These are phyloP conservation scores for Piaya cayana DNA, from an alignment of 2,113 vertebrate genomes.

Conservation along the genomic window DNA sequence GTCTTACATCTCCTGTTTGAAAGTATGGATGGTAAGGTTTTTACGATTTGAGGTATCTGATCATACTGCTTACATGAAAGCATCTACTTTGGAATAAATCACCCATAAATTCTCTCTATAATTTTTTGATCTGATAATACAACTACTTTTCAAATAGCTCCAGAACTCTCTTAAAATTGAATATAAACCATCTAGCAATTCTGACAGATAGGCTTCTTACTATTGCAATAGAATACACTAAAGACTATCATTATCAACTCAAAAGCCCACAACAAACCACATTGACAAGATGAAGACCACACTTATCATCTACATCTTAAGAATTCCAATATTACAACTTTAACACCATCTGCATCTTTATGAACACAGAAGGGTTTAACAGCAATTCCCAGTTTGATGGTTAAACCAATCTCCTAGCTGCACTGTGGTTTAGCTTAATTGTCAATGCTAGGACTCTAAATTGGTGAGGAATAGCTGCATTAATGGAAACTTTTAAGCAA, in stretches of 20 bases:
- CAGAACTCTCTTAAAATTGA: not conserved
- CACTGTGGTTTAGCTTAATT: not conserved
- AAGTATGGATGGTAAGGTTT: not conserved
- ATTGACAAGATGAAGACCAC: not conserved
- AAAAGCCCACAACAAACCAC: not conserved
- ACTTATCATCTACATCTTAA: not conserved
- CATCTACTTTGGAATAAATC: not conserved
- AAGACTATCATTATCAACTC: not conserved
- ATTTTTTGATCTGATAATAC: not conserved
- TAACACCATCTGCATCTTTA: not conserved
- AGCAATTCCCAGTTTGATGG: not conserved
- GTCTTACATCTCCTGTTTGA: not conserved
- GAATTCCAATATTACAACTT: not conserved
- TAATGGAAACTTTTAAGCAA: not conserved
- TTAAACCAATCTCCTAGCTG: not conserved
- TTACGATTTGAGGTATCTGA: not conserved
- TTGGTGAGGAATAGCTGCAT: not conserved
- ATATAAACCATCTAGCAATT: not conserved
- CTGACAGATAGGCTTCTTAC: not conserved
- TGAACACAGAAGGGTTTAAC: not conserved
- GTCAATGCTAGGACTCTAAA: not conserved
- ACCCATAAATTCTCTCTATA: not conserved
- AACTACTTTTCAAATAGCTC: not conserved
- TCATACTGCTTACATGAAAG: not conserved
- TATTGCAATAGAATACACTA: not conserved